These are phyloP conservation scores for Paralichthys olivaceus DNA, from an alignment of 2,113 vertebrate genomes.

Conservation along the genomic window DNA sequence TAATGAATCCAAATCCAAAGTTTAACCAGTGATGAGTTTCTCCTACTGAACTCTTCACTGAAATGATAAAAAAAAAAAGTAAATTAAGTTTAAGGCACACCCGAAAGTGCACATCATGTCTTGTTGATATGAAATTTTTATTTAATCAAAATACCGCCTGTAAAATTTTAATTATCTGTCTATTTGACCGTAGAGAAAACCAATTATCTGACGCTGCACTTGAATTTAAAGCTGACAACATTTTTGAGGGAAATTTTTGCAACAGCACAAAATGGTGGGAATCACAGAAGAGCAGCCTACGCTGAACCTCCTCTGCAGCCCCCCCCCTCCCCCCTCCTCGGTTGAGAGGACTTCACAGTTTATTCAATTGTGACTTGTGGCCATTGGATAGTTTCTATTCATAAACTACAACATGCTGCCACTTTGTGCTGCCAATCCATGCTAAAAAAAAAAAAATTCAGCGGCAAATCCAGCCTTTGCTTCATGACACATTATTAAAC, in stretches of 20 bases:
- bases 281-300: too few relatives aligned
- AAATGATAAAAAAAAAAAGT: too few relatives aligned
- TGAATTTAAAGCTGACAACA: not conserved
- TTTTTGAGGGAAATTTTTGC: not conserved
- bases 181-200: not conserved
- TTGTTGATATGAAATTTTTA: not conserved
- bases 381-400: slow-evolving; percentile 5
- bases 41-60: too few relatives aligned
- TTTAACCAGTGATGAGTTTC: too few relatives aligned
- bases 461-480: not conserved
- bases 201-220: not conserved
- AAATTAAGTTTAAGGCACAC: not conserved
- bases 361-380: slow-evolving; percentile 24
- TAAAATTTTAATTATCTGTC: not conserved
- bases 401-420: not conserved
- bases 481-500: not conserved
- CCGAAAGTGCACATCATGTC: not conserved
- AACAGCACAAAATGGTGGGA: not conserved
- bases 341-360: slow-evolving; percentile 20
- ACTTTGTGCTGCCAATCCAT: slow-evolving; percentile 3
- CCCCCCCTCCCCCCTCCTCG: slow-evolving; percentile 33
- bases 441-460: too few relatives aligned
- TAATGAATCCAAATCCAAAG: too few relatives aligned
- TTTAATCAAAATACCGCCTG: too few relatives aligned
- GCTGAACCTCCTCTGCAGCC: slow-evolving; percentile 30